Conservation (phyloP, 2,888 invertebrate species). For the Altica lythri region DNA sequence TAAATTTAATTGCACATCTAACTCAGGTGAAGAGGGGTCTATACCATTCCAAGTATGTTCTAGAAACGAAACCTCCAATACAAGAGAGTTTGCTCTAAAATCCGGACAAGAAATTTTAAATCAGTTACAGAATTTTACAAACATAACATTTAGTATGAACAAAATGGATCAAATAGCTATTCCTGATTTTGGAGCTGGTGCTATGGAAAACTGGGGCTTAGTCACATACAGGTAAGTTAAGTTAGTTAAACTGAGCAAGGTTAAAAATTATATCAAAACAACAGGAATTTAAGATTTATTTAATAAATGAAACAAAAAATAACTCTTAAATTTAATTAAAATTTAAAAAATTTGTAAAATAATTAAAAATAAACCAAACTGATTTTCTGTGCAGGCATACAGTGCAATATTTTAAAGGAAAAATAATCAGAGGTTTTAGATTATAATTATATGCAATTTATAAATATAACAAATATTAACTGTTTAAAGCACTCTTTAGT, state of each 20-base stretch:
- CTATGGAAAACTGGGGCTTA: conserved; percentile 93
- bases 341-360: no score
- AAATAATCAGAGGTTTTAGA: no score
- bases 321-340: no score
- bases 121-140: conserved; percentile 35
- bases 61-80: conserved; percentile 24
- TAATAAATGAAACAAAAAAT: no score
- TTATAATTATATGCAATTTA: no score
- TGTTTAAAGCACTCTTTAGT: no score
- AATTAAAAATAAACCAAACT: no score
- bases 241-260: not conserved
- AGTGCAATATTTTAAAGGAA: no score
- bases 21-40: conserved; percentile 14
- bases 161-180: conserved; percentile 84
- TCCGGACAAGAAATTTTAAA: conserved; percentile 36
- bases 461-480: no score
- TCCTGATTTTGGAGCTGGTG: conserved; percentile 81
- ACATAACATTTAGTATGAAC: conserved; percentile 54
- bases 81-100: conserved; percentile 35
- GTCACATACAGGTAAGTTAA: conserved; percentile 71
- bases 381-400: no score
- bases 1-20: conserved; percentile 62
- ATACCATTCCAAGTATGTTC: conserved; percentile 40
- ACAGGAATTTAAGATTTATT: no score
- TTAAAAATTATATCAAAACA: no score